phyloP scores from a whole-genome alignment of 2,888 invertebrate genomes.

The Galerucella nymphaeae region DNA sequence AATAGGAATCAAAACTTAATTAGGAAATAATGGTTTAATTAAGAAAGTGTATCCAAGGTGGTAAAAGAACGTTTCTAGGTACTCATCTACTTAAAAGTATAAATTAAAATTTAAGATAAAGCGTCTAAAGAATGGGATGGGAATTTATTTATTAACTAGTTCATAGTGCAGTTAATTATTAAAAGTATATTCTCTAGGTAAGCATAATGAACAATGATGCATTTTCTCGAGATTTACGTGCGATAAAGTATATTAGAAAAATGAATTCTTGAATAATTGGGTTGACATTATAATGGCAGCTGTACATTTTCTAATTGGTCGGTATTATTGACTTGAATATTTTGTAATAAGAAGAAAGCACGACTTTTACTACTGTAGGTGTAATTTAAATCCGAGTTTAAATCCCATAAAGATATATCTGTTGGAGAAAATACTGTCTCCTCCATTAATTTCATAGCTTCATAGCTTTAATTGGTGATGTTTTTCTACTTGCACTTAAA shows the following conservation, averaged over 20 bases:
- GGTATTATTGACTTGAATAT: constrained; percentile 16
- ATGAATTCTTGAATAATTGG: constrained; percentile 25
- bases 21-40: background rate
- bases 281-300: constrained; percentile 15
- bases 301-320: constrained; percentile 20
- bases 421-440: background rate
- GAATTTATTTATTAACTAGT: constrained; percentile 17
- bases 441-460: background rate
- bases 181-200: constrained; percentile 16
- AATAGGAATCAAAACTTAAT: too few relatives aligned
- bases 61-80: background rate
- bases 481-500: background rate
- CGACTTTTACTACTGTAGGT: constrained; percentile 22
- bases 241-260: constrained; percentile 21
- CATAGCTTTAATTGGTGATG: background rate
- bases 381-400: constrained; percentile 16
- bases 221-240: constrained; percentile 30
- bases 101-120: constrained; percentile 11
- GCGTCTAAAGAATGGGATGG: constrained; percentile 11
- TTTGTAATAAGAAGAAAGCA: constrained; percentile 18
- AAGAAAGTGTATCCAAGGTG: constrained; percentile 3
- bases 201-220: constrained; percentile 35
- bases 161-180: constrained; percentile 21
- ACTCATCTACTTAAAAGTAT: background rate
- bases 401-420: background rate